Base-by-base conservation (phyloP, 2,113 vertebrate genomes). In the Ceuthmochares aereus region DNA sequence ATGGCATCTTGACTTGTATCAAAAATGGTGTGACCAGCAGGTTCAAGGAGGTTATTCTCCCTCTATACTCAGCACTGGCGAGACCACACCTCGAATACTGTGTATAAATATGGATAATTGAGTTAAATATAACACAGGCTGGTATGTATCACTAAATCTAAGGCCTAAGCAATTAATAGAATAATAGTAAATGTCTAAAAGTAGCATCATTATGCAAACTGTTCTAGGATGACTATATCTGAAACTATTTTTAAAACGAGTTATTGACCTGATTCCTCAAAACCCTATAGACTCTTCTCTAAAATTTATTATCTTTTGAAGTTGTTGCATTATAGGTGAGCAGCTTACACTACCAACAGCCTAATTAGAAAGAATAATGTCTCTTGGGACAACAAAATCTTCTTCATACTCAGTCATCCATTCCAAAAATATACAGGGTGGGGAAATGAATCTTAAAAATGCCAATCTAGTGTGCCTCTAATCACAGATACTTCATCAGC, bases 401-500 rank as follows among this genome's bases (percentile, higher is more conserved):
- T 95, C 95, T 96, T 96, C 77, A 67, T 93, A 94, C 79, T 96
- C 85, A 89, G 52, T 97, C 84, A 94, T 84, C 40, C 60, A 47
- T 78, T 95, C 69, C 69, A 96, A 90, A 97, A 97, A 97, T 96
- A 94, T 85, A 72, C 67, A 92, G 88, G 95, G 96, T 94, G 85
- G 90, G 51, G 91, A 89, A 94, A 97, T 94, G 84, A 91, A 96
- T 97, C 96, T 96, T 97, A 95, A 93, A 98, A 98, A 96, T 95
- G 95, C 95, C 97, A 95, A 96, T 97, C 98, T 97, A 95, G 93
- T 97, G 94, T 89, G 91, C 89, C 97, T 96, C 96, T 98, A 98
- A 98, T 98, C 97, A 98, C 92, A 97, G 94, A 97, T 96, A 96
- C 96, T 98, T 98, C 97, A 98, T 98, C 97, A 98, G 89, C 96